Conservation (phyloP, 2,797 vertebrate genomes). For the Lacerta agilis region DNA sequence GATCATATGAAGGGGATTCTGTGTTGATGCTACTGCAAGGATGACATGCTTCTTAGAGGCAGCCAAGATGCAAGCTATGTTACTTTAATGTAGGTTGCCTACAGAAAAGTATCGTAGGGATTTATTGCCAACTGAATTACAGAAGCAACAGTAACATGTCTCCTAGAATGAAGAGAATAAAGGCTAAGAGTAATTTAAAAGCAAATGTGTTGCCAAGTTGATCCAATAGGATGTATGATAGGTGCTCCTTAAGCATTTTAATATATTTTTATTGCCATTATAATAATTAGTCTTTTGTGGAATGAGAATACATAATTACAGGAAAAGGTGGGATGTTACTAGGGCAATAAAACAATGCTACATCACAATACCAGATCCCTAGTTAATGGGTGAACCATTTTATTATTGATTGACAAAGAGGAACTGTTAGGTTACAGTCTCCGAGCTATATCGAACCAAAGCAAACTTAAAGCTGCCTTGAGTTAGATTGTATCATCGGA, state of each 20-base stretch:
- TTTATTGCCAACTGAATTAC: slow-evolving; percentile 49
- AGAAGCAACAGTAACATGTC: slow-evolving; percentile 21
- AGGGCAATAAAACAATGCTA: not conserved
- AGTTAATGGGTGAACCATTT: not conserved
- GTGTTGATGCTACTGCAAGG: no score
- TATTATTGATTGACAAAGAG: slow-evolving; percentile 26
- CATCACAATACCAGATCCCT: slow-evolving; percentile 5
- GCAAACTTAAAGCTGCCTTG: not conserved
- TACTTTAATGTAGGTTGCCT: not conserved
- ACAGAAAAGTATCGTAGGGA: slow-evolving; percentile 62
- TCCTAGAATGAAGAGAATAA: not conserved
- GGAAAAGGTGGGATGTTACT: not conserved
- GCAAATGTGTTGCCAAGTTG: not conserved
- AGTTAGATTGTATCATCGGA: not conserved
- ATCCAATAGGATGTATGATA: not conserved
- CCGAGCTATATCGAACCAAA: slow-evolving; percentile 5
- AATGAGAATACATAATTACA: slow-evolving; percentile 14
- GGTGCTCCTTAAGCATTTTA: not conserved
- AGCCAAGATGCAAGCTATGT: not conserved
- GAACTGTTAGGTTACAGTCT: not conserved
- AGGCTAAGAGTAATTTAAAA: slow-evolving; percentile 27
- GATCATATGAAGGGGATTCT: no score
- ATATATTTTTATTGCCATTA: slow-evolving; percentile 11
- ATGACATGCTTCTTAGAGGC: not conserved
- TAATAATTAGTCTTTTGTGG: not conserved